Evolutionary conservation across 2,888 invertebrate species (phyloP).

Genomic region (Drosophila subsilvestris): DNA sequence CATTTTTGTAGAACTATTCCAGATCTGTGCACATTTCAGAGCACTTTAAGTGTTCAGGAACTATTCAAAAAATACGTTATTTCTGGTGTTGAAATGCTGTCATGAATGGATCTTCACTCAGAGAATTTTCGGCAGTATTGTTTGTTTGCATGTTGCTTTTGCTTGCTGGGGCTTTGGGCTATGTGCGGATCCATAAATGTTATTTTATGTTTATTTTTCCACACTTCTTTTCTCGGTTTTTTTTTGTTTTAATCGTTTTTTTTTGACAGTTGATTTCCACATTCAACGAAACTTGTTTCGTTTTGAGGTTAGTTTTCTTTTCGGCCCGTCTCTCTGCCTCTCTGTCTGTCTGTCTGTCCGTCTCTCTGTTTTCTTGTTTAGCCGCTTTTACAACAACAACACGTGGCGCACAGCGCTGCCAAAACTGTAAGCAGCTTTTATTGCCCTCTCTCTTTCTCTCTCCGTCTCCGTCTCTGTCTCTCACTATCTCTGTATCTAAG

Average conservation of each 20-base stretch:
- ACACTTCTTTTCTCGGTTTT: slow-evolving; percentile 1
- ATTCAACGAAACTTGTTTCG: slow-evolving; percentile 64
- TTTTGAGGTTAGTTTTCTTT: slow-evolving; percentile 64
- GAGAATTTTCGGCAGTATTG: not conserved
- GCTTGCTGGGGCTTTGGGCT: slow-evolving; percentile 4
- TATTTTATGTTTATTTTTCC: slow-evolving; percentile 13
- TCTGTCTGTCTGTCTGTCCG: slow-evolving; percentile 24
- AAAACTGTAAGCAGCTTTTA: slow-evolving; percentile 43
- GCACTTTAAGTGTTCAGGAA: not conserved
- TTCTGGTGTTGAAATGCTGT: not conserved
- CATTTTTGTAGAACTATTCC: not conserved
- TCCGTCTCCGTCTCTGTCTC: not conserved
- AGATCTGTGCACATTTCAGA: not conserved
- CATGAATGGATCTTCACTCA: not conserved
- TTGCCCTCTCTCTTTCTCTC: slow-evolving; percentile 13
- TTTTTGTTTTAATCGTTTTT: slow-evolving; percentile 20
- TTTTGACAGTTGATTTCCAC: slow-evolving; percentile 51
- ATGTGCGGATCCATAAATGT: slow-evolving; percentile 36
- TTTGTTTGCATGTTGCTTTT: not conserved
- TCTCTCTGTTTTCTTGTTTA: slow-evolving; percentile 36
- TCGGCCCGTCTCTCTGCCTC: slow-evolving; percentile 15
- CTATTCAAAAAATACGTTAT: slow-evolving; percentile 10
- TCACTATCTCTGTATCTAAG: slow-evolving; percentile 1
- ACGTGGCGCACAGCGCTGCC: slow-evolving; percentile 47
- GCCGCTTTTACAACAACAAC: slow-evolving; percentile 49